A percentile compares a stretch with the other conserved stretches of the same genome.
phyloP scores from a whole-genome alignment of 2,888 invertebrate species.

The Myopa tessellatipennis region DNA sequence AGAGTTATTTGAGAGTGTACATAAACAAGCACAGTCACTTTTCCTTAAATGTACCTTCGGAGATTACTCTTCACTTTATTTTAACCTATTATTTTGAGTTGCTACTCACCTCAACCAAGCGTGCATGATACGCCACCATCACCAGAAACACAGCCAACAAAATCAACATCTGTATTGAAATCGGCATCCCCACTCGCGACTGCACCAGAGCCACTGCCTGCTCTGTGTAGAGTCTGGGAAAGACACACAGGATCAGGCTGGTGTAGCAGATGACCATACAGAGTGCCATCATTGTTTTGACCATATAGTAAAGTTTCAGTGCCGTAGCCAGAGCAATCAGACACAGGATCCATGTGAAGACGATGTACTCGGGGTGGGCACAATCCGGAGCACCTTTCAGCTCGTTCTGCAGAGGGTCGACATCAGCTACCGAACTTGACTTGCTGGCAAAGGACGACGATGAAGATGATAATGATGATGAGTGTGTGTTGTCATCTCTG shows the following conservation, averaged over 20 bases:
- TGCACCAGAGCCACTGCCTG: constrained; percentile 51
- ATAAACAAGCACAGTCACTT: not conserved
- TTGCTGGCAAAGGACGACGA: not conserved
- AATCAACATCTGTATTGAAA: constrained; percentile 84
- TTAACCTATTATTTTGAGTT: too few species aligned
- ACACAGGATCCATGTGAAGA: constrained; percentile 93
- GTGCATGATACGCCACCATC: constrained; percentile 90
- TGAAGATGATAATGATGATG: too few species aligned
- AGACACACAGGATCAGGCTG: constrained; percentile 75
- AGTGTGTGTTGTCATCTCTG: not conserved
- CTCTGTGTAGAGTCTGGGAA: constrained; percentile 70
- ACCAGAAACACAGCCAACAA: constrained; percentile 83
- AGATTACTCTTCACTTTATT: too few species aligned
- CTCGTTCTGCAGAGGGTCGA: not conserved
- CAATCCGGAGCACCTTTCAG: constrained; percentile 66
- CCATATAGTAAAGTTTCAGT: constrained; percentile 87
- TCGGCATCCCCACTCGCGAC: constrained; percentile 72
- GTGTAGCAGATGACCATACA: constrained; percentile 82
- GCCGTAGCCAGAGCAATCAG: constrained; percentile 92
- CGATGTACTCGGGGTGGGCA: constrained; percentile 85
- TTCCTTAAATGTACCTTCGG: not conserved
- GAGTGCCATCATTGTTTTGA: constrained; percentile 83
- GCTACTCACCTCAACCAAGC: constrained; percentile 80
- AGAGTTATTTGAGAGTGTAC: too few species aligned
- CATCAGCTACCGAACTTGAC: not conserved